Percentiles rank a stretch among this genome's conserved stretches.
Conservation (phyloP, 2,797 vertebrate species). For the Danio jaintianensis region DNA sequence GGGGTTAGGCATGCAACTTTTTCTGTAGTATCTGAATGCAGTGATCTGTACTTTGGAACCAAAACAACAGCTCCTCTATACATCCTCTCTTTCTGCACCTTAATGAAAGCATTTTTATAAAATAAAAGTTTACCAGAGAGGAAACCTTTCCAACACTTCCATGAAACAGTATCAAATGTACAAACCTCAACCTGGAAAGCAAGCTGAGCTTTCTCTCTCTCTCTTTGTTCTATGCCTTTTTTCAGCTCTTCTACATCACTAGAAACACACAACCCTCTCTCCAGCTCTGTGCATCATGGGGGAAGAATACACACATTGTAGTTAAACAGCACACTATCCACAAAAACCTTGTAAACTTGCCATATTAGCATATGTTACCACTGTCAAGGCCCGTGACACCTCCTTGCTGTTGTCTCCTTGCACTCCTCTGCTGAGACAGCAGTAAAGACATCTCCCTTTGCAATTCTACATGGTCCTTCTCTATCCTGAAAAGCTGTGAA, state of each 20-base stretch:
- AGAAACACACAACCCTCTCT: slow-evolving; percentile 80
- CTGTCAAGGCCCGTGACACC: not conserved
- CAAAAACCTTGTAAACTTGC: not conserved
- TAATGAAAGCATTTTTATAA: slow-evolving; percentile 19
- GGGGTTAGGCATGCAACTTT: not conserved
- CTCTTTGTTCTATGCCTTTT: slow-evolving; percentile 81
- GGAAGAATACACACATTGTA: not conserved
- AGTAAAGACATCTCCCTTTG: slow-evolving; percentile 78
- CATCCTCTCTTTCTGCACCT: not conserved
- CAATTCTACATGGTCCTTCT: slow-evolving; percentile 79
- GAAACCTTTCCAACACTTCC: not conserved
- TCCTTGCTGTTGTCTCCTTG: slow-evolving; percentile 8
- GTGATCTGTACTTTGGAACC: too few relatives aligned
- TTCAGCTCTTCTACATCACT: slow-evolving; percentile 86
- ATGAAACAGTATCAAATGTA: slow-evolving; percentile 24
- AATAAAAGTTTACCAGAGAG: slow-evolving; percentile 14
- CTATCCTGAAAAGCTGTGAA: slow-evolving; percentile 82
- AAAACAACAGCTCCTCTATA: too few relatives aligned
- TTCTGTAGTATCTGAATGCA: too few relatives aligned
- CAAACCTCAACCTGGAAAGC: slow-evolving; percentile 82
- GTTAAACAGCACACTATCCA: slow-evolving; percentile 3
- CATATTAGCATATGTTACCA: not conserved
- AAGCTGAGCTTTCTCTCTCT: slow-evolving; percentile 85
- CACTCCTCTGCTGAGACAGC: slow-evolving; percentile 62
- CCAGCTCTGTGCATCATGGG: slow-evolving; percentile 70